Evolutionary conservation across 2,113 vertebrate species (phyloP).

Genomic region (Myotis brandtii): DNA sequence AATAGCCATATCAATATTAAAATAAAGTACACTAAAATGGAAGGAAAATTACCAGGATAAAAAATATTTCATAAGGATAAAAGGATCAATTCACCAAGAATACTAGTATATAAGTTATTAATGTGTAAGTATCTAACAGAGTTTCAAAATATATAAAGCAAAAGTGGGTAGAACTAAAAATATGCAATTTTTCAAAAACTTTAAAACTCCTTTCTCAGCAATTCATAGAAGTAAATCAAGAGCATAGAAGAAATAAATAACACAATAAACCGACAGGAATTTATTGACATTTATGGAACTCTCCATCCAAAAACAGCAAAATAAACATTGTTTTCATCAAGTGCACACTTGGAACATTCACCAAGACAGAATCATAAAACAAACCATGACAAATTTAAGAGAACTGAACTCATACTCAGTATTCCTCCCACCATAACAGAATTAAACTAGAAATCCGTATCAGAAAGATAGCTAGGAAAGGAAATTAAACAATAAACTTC

Average conservation of each 20-base stretch:
- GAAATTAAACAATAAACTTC: conserved; percentile 44
- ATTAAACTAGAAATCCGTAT: conserved; percentile 43
- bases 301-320: neutral
- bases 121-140: neutral
- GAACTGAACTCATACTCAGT: conserved; percentile 21
- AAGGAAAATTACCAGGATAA: neutral
- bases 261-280: neutral
- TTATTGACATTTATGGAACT: neutral
- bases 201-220: conserved; percentile 24
- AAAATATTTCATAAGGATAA: conserved; percentile 20
- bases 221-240: neutral
- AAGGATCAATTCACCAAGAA: conserved; percentile 6
- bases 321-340: conserved; percentile 28
- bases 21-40: conserved; percentile 28
- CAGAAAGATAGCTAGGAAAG: conserved; percentile 31
- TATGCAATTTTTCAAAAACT: neutral
- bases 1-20: conserved; percentile 1
- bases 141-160: conserved; percentile 42
- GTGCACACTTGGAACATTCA: neutral
- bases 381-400: conserved; percentile 14
- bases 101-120: neutral
- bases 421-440: conserved; percentile 14
- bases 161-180: neutral
- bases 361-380: neutral
- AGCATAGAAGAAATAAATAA: conserved; percentile 11